A percentile compares a stretch with the other conserved stretches of the same genome.
Evolutionary conservation across 1,140 invertebrate genomes (phyloP).

Genomic region (Dendrolimus punctatus): DNA sequence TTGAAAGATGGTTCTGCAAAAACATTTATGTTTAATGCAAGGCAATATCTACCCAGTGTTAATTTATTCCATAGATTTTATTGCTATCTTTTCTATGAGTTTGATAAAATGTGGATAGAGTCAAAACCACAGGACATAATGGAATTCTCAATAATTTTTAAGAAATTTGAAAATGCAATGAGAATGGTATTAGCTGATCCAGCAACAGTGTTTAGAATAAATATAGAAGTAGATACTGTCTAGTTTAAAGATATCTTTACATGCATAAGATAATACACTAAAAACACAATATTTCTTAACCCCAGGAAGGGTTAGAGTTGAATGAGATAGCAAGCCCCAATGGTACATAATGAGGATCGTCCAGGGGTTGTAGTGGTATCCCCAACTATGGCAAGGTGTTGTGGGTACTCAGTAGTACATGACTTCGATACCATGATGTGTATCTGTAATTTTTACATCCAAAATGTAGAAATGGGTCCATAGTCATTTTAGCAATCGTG

Average conservation of each 20-base stretch:
- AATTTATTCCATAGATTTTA: conserved; percentile 95
- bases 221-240: conserved; percentile 76
- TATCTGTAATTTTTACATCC: no score
- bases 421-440: no score
- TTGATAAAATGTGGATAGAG: conserved; percentile 94
- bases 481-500: no score
- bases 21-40: conserved; percentile 93
- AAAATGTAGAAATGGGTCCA: no score
- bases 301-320: neutral
- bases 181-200: conserved; percentile 76
- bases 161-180: conserved; percentile 86
- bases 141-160: conserved; percentile 92
- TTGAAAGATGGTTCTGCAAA: conserved; percentile 88
- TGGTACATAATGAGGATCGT: no score
- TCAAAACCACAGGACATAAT: conserved; percentile 94
- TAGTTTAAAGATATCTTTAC: neutral
- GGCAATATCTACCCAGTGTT: conserved; percentile 78
- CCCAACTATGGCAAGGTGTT: no score
- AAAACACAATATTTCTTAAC: neutral
- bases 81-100: conserved; percentile 94
- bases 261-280: neutral
- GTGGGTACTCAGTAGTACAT: no score
- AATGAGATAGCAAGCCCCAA: neutral
- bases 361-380: no score
- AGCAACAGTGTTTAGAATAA: conserved; percentile 80